Percentiles rank a stretch among this genome's conserved stretches.
Evolutionary conservation across 2,113 vertebrate genomes (phyloP).

Genomic region (Hippolais icterina): DNA sequence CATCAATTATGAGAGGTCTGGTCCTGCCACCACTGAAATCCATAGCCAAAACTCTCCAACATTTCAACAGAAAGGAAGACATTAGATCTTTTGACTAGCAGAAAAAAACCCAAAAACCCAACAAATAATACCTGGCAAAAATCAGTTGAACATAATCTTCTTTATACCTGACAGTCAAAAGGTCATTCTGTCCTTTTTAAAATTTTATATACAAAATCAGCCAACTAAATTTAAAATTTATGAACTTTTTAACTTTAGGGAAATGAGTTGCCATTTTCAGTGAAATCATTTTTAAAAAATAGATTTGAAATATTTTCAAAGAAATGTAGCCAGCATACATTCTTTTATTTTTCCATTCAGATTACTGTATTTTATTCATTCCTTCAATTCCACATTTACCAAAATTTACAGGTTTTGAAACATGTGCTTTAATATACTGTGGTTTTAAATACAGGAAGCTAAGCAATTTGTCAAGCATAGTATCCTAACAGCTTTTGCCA

Average conservation of each 20-base stretch:
- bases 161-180: background rate
- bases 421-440: background rate
- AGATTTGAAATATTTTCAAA: background rate
- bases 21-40: background rate
- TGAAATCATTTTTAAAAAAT: background rate
- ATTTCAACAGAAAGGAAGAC: background rate
- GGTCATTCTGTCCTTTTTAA: background rate
- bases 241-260: background rate
- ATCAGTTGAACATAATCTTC: background rate
- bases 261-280: background rate
- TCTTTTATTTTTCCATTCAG: background rate
- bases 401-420: background rate
- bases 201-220: background rate
- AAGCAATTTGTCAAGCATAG: background rate
- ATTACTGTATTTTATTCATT: background rate
- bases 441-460: background rate
- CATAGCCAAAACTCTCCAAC: background rate
- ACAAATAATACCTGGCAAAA: background rate
- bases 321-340: background rate
- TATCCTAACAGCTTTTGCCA: background rate
- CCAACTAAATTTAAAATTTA: background rate
- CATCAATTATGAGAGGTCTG: background rate
- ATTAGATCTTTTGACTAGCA: background rate
- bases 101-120: accelerated
- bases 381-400: background rate